phyloP scores from a whole-genome alignment of 2,888 invertebrate species.

The Aphodius sticticus region DNA sequence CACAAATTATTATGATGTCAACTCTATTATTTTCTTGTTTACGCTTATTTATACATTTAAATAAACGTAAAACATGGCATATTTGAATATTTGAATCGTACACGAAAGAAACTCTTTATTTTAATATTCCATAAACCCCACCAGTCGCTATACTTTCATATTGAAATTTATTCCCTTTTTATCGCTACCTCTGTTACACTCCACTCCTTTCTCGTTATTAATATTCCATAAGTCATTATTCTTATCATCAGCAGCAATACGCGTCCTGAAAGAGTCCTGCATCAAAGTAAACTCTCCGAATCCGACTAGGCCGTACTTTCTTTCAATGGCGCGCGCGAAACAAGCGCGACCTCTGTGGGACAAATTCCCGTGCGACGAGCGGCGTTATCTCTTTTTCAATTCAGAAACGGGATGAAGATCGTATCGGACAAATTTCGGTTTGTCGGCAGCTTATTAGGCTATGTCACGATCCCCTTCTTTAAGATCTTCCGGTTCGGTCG shows the following conservation, averaged over 20 bases:
- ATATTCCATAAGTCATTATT: not conserved
- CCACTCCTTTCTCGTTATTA: not conserved
- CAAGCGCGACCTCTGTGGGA: not conserved
- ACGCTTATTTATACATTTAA: too few species aligned
- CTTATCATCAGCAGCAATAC: not conserved
- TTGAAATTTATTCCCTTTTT: not conserved
- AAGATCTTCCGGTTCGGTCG: not conserved
- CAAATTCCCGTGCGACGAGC: not conserved
- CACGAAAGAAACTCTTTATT: not conserved
- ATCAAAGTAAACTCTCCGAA: not conserved
- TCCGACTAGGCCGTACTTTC: not conserved
- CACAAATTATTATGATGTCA: too few species aligned
- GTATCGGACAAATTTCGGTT: not conserved
- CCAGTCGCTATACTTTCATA: not conserved
- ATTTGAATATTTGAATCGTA: too few species aligned
- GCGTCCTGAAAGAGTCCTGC: too few species aligned
- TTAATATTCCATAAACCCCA: not conserved
- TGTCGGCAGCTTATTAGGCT: not conserved
- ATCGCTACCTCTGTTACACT: not conserved
- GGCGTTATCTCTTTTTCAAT: not conserved
- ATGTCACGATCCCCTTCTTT: not conserved
- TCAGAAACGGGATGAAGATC: not conserved
- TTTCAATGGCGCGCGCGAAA: not conserved
- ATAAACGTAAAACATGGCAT: too few species aligned
- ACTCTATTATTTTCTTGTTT: too few species aligned